These are phyloP conservation scores for Andrena fulva DNA, from an alignment of 2,888 invertebrate species.

Conservation along the genomic window DNA sequence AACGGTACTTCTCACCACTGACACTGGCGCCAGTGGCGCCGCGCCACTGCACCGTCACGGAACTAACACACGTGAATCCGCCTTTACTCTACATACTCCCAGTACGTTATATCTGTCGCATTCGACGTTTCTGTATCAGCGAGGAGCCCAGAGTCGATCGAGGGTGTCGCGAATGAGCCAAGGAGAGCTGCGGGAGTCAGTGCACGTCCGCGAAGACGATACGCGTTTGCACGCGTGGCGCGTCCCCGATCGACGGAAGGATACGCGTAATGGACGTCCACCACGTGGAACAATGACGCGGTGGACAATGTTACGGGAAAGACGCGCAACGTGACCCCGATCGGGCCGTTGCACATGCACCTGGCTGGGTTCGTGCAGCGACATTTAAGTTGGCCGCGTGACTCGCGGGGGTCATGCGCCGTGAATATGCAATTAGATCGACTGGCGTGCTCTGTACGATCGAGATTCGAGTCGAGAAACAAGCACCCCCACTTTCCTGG, in stretches of 20 bases:
- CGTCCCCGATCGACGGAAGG: slow-evolving; percentile 60
- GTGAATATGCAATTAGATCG: slow-evolving; percentile 54
- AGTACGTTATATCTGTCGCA: too few relatives aligned
- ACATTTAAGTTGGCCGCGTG: slow-evolving; percentile 52
- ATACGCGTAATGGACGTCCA: slow-evolving; percentile 62
- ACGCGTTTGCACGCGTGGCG: slow-evolving; percentile 45
- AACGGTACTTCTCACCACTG: too few relatives aligned
- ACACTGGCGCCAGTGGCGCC: too few relatives aligned
- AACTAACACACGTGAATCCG: too few relatives aligned
- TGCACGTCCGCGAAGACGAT: slow-evolving; percentile 49
- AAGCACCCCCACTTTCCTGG: background rate
- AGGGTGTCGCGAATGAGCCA: background rate
- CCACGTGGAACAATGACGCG: slow-evolving; percentile 50
- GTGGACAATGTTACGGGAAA: slow-evolving; percentile 45
- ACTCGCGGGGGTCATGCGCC: slow-evolving; percentile 32
- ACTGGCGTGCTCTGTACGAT: slow-evolving; percentile 7
- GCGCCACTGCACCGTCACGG: too few relatives aligned
- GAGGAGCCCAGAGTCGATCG: too few relatives aligned
- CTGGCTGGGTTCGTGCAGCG: slow-evolving; percentile 36
- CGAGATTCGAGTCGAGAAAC: background rate
- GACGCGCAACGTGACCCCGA: slow-evolving; percentile 51
- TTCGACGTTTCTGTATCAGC: too few relatives aligned
- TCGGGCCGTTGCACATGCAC: slow-evolving; percentile 40
- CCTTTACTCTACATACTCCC: too few relatives aligned
- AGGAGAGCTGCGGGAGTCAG: slow-evolving; percentile 30